Evolutionary conservation across 2,797 vertebrate species (phyloP).

Genomic region (Pantherophis alleghaniensis): DNA sequence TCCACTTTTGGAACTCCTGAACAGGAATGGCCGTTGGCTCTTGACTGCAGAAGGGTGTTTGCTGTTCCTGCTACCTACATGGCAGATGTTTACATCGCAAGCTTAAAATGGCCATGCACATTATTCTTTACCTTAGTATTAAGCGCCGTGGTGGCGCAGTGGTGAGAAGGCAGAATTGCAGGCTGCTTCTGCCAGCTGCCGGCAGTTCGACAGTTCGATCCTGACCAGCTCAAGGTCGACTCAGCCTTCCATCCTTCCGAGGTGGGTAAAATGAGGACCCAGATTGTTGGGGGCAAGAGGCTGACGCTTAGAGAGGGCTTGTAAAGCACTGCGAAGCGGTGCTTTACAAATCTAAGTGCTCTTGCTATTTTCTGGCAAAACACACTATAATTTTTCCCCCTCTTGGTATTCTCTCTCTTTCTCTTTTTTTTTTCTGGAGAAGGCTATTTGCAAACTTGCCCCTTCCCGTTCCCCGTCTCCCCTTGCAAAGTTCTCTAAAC

Average conservation of each 20-base stretch:
- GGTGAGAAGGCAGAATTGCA: not conserved
- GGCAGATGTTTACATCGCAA: not conserved
- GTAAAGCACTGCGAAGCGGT: no score
- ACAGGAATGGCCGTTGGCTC: slow-evolving; percentile 36
- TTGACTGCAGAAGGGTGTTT: slow-evolving; percentile 62
- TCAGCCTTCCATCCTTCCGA: not conserved
- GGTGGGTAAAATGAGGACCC: not conserved
- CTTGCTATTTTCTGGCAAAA: not conserved
- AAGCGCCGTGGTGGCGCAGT: not conserved
- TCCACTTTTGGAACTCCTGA: not conserved
- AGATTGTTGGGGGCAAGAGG: not conserved
- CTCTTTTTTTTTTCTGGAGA: not conserved
- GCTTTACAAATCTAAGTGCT: no score
- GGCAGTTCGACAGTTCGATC: not conserved
- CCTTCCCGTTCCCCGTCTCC: fast-evolving
- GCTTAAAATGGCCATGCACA: not conserved
- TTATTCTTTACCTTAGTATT: not conserved
- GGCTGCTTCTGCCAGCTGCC: not conserved
- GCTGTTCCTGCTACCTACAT: not conserved
- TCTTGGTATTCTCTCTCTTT: not conserved
- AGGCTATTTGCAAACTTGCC: not conserved
- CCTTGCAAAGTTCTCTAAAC: not conserved
- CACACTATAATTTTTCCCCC: not conserved
- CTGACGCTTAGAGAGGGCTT: no score
- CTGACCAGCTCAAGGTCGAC: not conserved